A percentile compares a stretch with the other conserved stretches of the same genome.
Conservation (phyloP, 2,888 invertebrate genomes). For the Shargacucullia verbasci region DNA sequence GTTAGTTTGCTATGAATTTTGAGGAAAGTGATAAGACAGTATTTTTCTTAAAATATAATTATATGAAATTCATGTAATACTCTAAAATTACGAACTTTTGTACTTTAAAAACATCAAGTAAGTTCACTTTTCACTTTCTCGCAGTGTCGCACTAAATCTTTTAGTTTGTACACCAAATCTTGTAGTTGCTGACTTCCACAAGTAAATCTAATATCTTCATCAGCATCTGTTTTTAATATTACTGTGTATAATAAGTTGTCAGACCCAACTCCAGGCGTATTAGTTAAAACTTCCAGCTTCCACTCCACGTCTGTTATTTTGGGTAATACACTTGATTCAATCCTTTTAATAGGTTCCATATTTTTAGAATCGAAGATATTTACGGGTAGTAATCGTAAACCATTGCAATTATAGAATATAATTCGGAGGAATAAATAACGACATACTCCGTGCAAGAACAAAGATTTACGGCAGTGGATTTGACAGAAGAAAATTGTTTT, state of each 20-base stretch:
- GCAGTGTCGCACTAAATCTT: constrained; percentile 90
- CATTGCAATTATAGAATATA: no score
- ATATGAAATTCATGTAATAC: constrained; percentile 9
- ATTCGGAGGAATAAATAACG: no score
- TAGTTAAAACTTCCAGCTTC: constrained; percentile 89
- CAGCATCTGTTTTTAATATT: constrained; percentile 77
- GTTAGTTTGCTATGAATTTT: not conserved
- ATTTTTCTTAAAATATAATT: constrained; percentile 17
- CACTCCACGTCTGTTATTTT: constrained; percentile 89
- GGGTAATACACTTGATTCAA: constrained; percentile 74
- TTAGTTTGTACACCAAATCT: constrained; percentile 91
- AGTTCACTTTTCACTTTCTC: constrained; percentile 85
- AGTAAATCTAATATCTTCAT: constrained; percentile 88
- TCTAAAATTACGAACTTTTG: constrained; percentile 1
- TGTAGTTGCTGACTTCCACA: constrained; percentile 91
- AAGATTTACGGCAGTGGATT: no score
- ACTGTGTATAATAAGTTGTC: constrained; percentile 84
- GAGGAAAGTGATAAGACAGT: constrained; percentile 4
- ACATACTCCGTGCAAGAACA: no score
- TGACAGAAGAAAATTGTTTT: no score
- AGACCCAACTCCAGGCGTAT: constrained; percentile 77
- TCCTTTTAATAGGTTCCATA: constrained; percentile 61
- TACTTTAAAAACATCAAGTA: constrained; percentile 53
- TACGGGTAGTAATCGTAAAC: no score
- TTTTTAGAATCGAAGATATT: constrained; percentile 1